Evolutionary conservation across 1,140 invertebrate genomes (phyloP), one percentile per base, ranked within the genome.

Genomic region (Tetragonula clypearis): DNA sequence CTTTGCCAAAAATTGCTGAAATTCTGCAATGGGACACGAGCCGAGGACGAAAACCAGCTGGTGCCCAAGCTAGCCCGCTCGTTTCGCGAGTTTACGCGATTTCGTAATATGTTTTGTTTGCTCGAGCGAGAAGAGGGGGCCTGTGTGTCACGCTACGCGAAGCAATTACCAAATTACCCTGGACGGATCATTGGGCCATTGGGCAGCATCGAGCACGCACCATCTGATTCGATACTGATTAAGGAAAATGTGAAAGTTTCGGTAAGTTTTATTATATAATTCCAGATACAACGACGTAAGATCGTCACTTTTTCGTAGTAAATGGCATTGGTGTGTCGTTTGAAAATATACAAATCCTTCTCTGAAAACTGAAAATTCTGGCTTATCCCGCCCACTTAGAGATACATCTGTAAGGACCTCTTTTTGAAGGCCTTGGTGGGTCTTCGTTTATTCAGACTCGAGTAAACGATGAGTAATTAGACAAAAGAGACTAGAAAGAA

Each of bases 1-100:
- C 60, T 82, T 82, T 82, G 74, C 81, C 73, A 77, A 74, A 82
- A 82, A 82, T 77, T 77, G 35, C 62, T 68, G 17, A 66, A 82
- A 82, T 77, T 77, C 60, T 77, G 15, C 72, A 72, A 65, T 19
- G 81, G n/a, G 72, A 68, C 60, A 75, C 12, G 49, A 12, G 41
- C n/a, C 23, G 53, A 77, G 73, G 81, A 77, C 53, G 73, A 77
- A n/a, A 62, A 49, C 73, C 81, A 77, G 73, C 81, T 82, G 81
- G 81, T 23, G 12, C 17, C 30, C 30, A 30, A 30, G 30, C 30
- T 30, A 30, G 30, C 30, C 30, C 1, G 1, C 30, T 30, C 30
- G 30, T 30, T 30, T 0, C 8, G 21, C 30, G 60, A n/a, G 23
- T 55, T 56, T 60, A 15, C 58, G 21, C 21, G n/a, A 41, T 82